phyloP scores from a whole-genome alignment of 53 echinoderm and acorn worm genomes.

The Holothuria scabra region DNA sequence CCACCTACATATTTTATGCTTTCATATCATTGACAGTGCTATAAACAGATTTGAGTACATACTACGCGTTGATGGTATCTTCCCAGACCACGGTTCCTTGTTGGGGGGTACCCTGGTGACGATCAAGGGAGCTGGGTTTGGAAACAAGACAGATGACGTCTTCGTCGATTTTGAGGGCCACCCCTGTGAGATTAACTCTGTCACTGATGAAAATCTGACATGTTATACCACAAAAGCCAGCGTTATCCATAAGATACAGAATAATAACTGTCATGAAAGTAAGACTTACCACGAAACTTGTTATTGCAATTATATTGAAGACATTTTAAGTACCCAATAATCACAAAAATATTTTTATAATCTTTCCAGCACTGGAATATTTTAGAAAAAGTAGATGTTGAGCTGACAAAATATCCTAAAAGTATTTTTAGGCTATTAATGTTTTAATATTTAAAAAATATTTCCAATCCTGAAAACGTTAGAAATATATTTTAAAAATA shows the following conservation, averaged over 20 bases:
- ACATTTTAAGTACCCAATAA: no score
- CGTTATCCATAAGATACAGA: conserved; percentile 60
- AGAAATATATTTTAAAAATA: no score
- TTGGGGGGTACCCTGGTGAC: conserved; percentile 78
- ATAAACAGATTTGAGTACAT: conserved; percentile 62
- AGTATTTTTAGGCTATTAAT: no score
- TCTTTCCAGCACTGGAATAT: no score
- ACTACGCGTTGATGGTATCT: conserved; percentile 70
- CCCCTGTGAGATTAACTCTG: conserved; percentile 57
- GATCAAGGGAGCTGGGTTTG: conserved; percentile 84
- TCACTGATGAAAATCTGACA: conserved; percentile 61
- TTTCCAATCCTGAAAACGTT: no score
- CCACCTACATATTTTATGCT: no score
- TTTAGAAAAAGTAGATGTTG: no score
- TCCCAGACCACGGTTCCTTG: conserved; percentile 78
- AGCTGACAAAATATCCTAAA: no score
- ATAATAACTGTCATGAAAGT: conserved; percentile 78
- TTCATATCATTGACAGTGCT: conserved; percentile 45
- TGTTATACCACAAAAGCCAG: conserved; percentile 53
- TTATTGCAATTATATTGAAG: no score
- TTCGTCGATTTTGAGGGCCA: conserved; percentile 66
- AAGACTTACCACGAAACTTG: conserved; percentile 15
- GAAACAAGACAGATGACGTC: conserved; percentile 56
- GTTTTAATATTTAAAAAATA: no score
- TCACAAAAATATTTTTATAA: no score